A percentile compares a stretch with the other conserved stretches of the same genome.
Evolutionary conservation across 2,888 invertebrate genomes (phyloP).

Genomic region (Sepioteuthis lessoniana): DNA sequence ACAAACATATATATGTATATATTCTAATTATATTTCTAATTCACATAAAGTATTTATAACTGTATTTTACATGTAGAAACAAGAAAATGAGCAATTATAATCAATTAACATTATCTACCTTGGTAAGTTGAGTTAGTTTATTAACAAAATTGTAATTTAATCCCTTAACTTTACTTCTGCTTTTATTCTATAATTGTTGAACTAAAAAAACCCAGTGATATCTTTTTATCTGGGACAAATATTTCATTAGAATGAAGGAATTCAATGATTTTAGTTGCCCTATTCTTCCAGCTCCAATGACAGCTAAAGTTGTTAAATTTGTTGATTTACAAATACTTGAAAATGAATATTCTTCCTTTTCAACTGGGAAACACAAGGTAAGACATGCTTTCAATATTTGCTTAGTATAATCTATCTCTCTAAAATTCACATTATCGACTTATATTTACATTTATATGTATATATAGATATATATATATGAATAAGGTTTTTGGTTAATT

Average conservation of each 20-base stretch:
- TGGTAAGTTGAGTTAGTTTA: neutral
- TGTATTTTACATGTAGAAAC: neutral
- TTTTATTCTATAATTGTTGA: neutral
- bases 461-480: too few relatives aligned
- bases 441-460: too few relatives aligned
- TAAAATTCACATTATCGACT: too few relatives aligned
- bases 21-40: neutral
- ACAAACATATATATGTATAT: neutral
- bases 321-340: neutral
- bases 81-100: neutral
- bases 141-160: neutral
- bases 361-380: neutral
- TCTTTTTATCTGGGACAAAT: neutral
- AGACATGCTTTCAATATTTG: neutral
- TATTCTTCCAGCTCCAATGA: neutral
- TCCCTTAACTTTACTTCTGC: neutral
- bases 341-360: neutral
- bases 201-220: too few relatives aligned
- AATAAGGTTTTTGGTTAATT: too few relatives aligned
- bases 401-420: neutral
- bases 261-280: neutral
- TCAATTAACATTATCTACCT: neutral
- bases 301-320: neutral
- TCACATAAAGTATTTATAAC: neutral
- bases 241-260: neutral